Evolutionary conservation across 2,113 vertebrate species (phyloP), one percentile per base, ranked within the genome.

Genomic region (Eulacestoma nigropectus): DNA sequence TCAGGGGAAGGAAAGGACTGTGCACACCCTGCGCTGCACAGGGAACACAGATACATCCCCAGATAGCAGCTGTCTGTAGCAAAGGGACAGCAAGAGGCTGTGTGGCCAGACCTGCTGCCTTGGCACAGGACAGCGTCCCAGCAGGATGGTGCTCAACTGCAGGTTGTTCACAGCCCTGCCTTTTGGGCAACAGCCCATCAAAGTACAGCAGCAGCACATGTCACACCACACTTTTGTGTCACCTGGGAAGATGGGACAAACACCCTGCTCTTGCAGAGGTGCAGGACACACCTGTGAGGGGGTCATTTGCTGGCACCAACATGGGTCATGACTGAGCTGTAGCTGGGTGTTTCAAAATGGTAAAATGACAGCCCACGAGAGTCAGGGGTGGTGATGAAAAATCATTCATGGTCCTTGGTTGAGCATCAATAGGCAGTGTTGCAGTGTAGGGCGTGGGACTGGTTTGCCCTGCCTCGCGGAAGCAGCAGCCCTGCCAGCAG

Each of bases 21-120:
- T 29, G 20, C 1, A 5, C 13, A 60, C 10, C 37, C 60, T 49
- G 0, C 0, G 2, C 39, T 27, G 44, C 69, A 55, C 1, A 6
- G 13, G 44, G 76, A 57, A 60, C 64, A 42, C 39, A 70, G 30
- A 80, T 8, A 63, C 1, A 3, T 22, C 35, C 75, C 87, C 46
- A 42, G 10, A 47, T 0, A 26, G n/a, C 67, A 74, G 44, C 53
- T 55, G 15, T 27, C 60, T 70, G 41, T 6, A 85, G 20, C 53
- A 88, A 57, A 64, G 63, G 74, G 53, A 37, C 57, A 72, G 35
- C 30, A 59, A 60, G 49, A 76, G 49, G 25, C 21, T 11, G n/a
- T 55, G 81, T 30, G 69, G 87, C 21, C 39, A 63, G 78, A 76
- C 30, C 47, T 52, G 35, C 7, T 35, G 35, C 7, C 23, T 32